Evolutionary conservation across 1,140 invertebrate species (phyloP).

Genomic region (Rhynchophorus ferrugineus): DNA sequence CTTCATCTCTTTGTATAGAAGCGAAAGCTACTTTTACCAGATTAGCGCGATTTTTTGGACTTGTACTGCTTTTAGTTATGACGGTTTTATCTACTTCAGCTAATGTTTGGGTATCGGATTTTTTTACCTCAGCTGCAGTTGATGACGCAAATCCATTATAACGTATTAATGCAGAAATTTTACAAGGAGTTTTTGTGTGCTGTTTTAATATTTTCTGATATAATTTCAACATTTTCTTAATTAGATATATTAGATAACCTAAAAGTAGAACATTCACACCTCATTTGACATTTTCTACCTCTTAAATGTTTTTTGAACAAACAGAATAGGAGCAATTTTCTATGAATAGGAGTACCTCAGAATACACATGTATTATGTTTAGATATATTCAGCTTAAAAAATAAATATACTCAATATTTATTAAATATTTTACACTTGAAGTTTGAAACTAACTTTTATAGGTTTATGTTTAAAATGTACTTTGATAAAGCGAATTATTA

Average conservation of each 20-base stretch:
- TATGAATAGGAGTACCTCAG: no score
- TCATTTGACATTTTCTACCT: no score
- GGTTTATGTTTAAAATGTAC: no score
- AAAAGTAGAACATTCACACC: slow-evolving; percentile 7
- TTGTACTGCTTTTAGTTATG: neutral
- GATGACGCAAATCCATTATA: slow-evolving; percentile 17
- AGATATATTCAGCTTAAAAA: no score
- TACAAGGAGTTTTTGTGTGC: slow-evolving; percentile 9
- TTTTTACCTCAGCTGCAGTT: slow-evolving; percentile 11
- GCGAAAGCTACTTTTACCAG: slow-evolving; percentile 57
- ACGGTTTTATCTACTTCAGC: slow-evolving; percentile 10
- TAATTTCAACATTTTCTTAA: slow-evolving; percentile 22
- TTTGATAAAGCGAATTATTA: no score
- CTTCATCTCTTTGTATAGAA: slow-evolving; percentile 43
- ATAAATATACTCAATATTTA: no score
- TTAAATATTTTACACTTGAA: no score
- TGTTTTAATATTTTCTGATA: slow-evolving; percentile 17
- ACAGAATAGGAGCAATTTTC: no score
- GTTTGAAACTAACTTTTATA: no score
- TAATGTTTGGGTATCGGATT: neutral
- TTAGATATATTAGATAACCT: slow-evolving; percentile 21
- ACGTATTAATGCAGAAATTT: slow-evolving; percentile 3
- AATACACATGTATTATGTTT: no score
- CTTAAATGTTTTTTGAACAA: no score
- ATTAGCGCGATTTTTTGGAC: slow-evolving; percentile 6